A percentile compares a stretch with the other conserved stretches of the same genome.
phyloP scores from a whole-genome alignment of 2,888 invertebrate species.

The Hypomecis punctinalis region DNA sequence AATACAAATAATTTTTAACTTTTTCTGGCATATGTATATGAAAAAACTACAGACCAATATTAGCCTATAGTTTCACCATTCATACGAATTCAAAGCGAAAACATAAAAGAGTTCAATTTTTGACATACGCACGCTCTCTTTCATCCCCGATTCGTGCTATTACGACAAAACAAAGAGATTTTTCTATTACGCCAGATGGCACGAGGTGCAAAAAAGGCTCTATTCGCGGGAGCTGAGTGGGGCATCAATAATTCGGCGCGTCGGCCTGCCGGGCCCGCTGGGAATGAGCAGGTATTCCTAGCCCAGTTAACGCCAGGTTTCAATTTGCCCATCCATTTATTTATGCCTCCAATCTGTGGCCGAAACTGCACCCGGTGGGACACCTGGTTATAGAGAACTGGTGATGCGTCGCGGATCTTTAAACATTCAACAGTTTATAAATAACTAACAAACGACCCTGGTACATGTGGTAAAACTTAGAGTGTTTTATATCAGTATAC shows the following conservation, averaged over 20 bases:
- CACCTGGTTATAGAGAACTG: neutral
- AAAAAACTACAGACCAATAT: no score
- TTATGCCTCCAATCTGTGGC: conserved; percentile 27
- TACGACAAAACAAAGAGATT: conserved; percentile 23
- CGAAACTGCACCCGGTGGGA: conserved; percentile 1
- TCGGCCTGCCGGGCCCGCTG: conserved; percentile 38
- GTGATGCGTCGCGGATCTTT: neutral
- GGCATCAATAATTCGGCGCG: conserved; percentile 66
- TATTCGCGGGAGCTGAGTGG: conserved; percentile 28
- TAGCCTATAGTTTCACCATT: neutral
- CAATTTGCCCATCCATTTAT: conserved; percentile 32
- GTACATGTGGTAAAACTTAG: no score
- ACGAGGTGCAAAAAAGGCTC: conserved; percentile 20
- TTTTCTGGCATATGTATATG: no score
- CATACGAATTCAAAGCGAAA: conserved; percentile 3
- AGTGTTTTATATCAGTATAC: no score
- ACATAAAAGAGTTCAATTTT: conserved; percentile 7
- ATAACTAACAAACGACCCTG: no score
- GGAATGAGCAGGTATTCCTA: conserved; percentile 33
- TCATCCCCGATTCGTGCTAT: conserved; percentile 1
- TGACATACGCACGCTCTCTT: conserved; percentile 1
- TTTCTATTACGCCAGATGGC: conserved; percentile 26
- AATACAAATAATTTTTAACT: no score
- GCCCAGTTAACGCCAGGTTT: conserved; percentile 33
- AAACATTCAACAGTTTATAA: neutral